Base-by-base conservation (phyloP, 1,140 invertebrate species). In the Brachystomella parvula region DNA sequence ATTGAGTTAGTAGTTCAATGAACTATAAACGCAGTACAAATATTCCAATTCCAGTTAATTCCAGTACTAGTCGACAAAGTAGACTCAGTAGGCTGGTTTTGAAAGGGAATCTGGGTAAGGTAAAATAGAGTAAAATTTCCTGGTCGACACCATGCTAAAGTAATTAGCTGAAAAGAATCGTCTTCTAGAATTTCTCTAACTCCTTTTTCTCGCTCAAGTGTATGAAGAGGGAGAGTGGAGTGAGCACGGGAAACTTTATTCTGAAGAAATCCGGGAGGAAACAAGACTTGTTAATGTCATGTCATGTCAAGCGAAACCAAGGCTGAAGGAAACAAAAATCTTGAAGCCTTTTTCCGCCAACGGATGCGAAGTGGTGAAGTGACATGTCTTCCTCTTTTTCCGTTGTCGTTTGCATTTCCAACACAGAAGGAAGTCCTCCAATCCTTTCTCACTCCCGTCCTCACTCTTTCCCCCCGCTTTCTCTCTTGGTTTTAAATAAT, bases 401-500 rank as follows among this genome's bases (percentile, higher is more conserved):
- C 6, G 35, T 39, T 39, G 49, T 53, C 49, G 12, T 53, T 53
- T 53, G 49, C 49, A 53, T 53, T 53, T 53, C 49, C 6, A 26
- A 53, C 3, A 24, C 49, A 53, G 21, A 53, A 53, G 49, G 49
- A 53, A 53, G 49, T 53, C 49, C 49, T 53, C 24, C 12, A 19
- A 53, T 12, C 12, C 49, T 15, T 53, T 26, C 21, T 53, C 24
- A n/a, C n/a, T n/a, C n/a, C n/a, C n/a, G n/a, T n/a, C n/a, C n/a
- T n/a, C n/a, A n/a, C n/a, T n/a, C n/a, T n/a, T n/a, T n/a, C n/a
- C n/a, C n/a, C n/a, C n/a, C n/a, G n/a, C n/a, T n/a, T n/a, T n/a
- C n/a, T 53, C 33, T 56, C 47, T 44, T 29, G 26, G 53, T 69
- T 64, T 69, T 66, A 69, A 69, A 69, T 69, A 59, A 64, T 69